Base-by-base conservation (phyloP, 2,888 invertebrate genomes). In the Alviniconcha strummeri region DNA sequence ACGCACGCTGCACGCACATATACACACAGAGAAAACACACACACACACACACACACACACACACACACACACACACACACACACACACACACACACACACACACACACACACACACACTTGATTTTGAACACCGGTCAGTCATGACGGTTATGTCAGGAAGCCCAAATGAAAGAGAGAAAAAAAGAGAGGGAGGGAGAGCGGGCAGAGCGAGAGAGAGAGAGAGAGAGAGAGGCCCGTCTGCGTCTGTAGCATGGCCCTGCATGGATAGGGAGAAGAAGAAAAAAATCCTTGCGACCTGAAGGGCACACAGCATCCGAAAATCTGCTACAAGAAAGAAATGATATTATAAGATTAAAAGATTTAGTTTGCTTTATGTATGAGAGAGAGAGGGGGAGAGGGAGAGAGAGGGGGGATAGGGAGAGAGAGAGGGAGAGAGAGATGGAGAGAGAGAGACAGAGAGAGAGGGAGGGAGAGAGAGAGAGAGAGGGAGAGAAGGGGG, bases 361-460 rank as follows among this genome's bases (percentile, higher is more conserved):
- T n/a, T 15, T 3, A 74, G n/a, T n/a, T 19, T 74, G 36, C 13
- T 36, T 9, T 19, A 9, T n/a, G 11, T 74, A 11, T 9, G n/a
- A 13, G 74, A 13, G 74, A 19, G 74, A 74, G 74, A 74, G 72
- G 17, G 72, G 36, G 74, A 74, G 74, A 74, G 74, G 4, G 74
- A 74, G 74, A 74, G 74, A 74, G 74, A 74, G 74, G 36, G 72
- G 72, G 7, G 19, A 72, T 8, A 13, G 74, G 1, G 74, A 19
- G 74, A 74, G 74, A 74, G 74, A 74, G 74, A 74, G 74, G 4
- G 74, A 74, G 74, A 74, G 74, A 74, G 74, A 74, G 74, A 74
- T 3, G 4, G 74, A 75, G 36, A 75, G 75, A 75, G 75, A 75
- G 75, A 75, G 75, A 36, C 8, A 75, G 75, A 75, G 75, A 75